phyloP scores from a whole-genome alignment of 2,888 invertebrate species.

The Ametastegia equiseti region DNA sequence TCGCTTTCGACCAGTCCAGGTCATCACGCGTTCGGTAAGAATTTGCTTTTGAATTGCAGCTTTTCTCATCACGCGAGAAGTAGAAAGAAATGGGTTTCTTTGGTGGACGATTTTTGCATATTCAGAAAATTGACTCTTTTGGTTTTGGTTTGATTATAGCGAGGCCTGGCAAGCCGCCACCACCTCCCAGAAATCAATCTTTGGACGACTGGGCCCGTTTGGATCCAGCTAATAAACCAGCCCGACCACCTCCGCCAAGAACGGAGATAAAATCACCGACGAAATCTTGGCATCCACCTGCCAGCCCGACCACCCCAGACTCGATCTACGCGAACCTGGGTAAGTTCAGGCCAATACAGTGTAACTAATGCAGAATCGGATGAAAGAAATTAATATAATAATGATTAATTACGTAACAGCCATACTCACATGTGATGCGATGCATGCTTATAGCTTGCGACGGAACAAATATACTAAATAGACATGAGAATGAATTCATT shows the following conservation, averaged over 20 bases:
- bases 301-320: slow-evolving; percentile 65
- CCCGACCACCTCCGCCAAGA: slow-evolving; percentile 84
- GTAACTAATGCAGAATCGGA: slow-evolving; percentile 73
- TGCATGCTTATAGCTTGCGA: slow-evolving; percentile 16
- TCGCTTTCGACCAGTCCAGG: slow-evolving; percentile 56
- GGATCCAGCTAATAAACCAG: slow-evolving; percentile 79
- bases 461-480: neutral
- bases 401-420: slow-evolving; percentile 59
- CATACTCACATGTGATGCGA: slow-evolving; percentile 67
- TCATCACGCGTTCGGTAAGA: slow-evolving; percentile 63
- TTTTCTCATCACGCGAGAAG: neutral
- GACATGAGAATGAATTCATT: neutral
- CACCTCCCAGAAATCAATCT: slow-evolving; percentile 83
- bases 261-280: slow-evolving; percentile 61
- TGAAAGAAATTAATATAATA: slow-evolving; percentile 29
- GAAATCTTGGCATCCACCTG: slow-evolving; percentile 57
- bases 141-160: slow-evolving; percentile 62
- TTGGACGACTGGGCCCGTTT: slow-evolving; percentile 76
- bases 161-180: slow-evolving; percentile 84
- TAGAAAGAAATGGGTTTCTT: neutral
- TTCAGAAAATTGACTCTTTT: neutral
- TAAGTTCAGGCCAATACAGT: slow-evolving; percentile 77
- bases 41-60: neutral
- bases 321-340: slow-evolving; percentile 88
- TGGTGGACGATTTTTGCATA: too few relatives aligned